Percentiles rank a stretch among this genome's conserved stretches.
phyloP scores from a whole-genome alignment of 2,888 invertebrate species.

The Apodemia hepburni region DNA sequence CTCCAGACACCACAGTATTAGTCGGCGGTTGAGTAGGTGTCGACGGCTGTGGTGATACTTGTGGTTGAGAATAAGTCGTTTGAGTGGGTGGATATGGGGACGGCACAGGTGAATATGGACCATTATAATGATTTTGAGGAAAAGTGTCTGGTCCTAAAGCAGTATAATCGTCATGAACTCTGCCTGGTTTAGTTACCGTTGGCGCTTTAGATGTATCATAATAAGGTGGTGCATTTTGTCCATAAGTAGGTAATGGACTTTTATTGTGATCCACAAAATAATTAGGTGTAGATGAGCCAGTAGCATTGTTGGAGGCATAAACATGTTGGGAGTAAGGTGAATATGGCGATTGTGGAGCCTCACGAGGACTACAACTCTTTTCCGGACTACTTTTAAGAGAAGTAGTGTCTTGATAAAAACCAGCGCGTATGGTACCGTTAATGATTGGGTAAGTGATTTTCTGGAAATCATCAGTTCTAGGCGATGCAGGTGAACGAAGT shows the following conservation, averaged over 20 bases:
- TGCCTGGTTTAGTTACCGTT: conserved; percentile 62
- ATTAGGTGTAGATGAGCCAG: conserved; percentile 59
- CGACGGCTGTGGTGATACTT: conserved; percentile 48
- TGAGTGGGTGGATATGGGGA: conserved; percentile 59
- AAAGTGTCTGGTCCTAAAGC: conserved; percentile 76
- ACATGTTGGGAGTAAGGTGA: conserved; percentile 72
- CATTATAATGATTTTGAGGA: conserved; percentile 70
- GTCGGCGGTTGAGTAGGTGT: conserved; percentile 33
- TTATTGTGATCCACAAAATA: conserved; percentile 69
- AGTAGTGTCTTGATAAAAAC: conserved; percentile 94
- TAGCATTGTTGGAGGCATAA: conserved; percentile 58
- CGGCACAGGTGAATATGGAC: conserved; percentile 59
- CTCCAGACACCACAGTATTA: conserved; percentile 39
- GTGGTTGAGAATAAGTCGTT: conserved; percentile 54
- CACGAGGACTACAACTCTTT: conserved; percentile 90
- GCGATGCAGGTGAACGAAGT: conserved; percentile 88
- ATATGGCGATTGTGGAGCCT: conserved; percentile 80
- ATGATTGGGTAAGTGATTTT: conserved; percentile 85
- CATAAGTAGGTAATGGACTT: conserved; percentile 65
- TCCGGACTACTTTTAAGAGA: conserved; percentile 91
- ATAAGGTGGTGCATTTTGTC: conserved; percentile 74
- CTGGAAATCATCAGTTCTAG: conserved; percentile 85
- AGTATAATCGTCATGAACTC: conserved; percentile 78
- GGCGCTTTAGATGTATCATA: conserved; percentile 81
- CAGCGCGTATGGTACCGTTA: conserved; percentile 92